Evolutionary conservation across 1,140 invertebrate genomes (phyloP).

Genomic region (Bilobella aurantiaca): DNA sequence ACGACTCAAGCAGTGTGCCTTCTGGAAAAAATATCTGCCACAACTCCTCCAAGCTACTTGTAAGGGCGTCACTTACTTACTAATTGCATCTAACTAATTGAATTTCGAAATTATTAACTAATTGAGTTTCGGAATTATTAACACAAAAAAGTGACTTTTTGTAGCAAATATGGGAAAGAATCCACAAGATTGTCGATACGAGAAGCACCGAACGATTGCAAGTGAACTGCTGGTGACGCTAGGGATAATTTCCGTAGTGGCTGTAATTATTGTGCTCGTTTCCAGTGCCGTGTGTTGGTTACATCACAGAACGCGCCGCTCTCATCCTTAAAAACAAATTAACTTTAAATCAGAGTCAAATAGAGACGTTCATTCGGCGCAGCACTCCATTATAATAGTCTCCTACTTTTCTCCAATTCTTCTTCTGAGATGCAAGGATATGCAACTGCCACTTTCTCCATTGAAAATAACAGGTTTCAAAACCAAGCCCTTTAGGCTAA

Average conservation of each 20-base stretch:
- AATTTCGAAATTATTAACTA: no score
- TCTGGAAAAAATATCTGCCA: slow-evolving; percentile 91
- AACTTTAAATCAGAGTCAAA: no score
- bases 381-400: no score
- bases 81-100: not conserved
- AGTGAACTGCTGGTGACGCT: slow-evolving; percentile 29
- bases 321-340: not conserved
- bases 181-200: slow-evolving; percentile 3
- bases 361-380: no score
- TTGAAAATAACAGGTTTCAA: no score
- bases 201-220: slow-evolving; percentile 15
- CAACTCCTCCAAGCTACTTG: slow-evolving; percentile 62
- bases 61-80: slow-evolving; percentile 16
- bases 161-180: not conserved
- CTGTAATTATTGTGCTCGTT: slow-evolving; percentile 32
- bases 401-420: no score
- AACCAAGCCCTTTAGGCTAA: no score
- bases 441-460: no score
- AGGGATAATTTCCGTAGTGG: slow-evolving; percentile 32
- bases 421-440: no score
- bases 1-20: slow-evolving; percentile 69
- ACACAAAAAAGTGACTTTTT: not conserved
- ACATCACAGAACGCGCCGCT: slow-evolving; percentile 9
- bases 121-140: no score
- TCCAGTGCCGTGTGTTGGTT: slow-evolving; percentile 31